Evolutionary conservation across 2,888 invertebrate species (phyloP).

Genomic region (Gastrophysa polygoni): DNA sequence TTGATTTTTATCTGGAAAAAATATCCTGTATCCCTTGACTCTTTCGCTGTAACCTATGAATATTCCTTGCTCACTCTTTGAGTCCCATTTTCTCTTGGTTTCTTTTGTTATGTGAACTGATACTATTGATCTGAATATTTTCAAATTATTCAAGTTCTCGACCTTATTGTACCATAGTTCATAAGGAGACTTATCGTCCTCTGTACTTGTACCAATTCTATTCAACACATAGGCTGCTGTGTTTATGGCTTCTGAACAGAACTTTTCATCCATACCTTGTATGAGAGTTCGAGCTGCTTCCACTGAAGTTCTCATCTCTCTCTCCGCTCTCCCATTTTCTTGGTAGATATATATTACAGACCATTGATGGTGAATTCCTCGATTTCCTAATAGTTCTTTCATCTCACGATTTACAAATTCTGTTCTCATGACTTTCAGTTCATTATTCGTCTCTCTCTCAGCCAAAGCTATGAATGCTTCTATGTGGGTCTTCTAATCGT

Average conservation of each 20-base stretch:
- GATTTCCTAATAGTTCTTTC: neutral
- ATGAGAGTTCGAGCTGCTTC: constrained; percentile 11
- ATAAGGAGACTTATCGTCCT: constrained; percentile 42
- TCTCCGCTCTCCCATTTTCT: constrained; percentile 51
- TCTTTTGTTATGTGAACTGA: constrained; percentile 51
- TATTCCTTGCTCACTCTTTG: constrained; percentile 45
- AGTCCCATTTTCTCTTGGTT: constrained; percentile 46
- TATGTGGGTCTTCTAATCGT: constrained; percentile 1
- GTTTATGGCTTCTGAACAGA: constrained; percentile 50
- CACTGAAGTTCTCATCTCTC: constrained; percentile 47
- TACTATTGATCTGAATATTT: constrained; percentile 50
- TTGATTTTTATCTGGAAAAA: constrained; percentile 28
- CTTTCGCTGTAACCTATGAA: constrained; percentile 51
- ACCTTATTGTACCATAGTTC: constrained; percentile 50
- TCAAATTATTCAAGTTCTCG: constrained; percentile 46
- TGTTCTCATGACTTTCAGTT: constrained; percentile 10
- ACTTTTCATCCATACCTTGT: constrained; percentile 20
- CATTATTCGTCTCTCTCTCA: constrained; percentile 11
- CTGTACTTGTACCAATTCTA: constrained; percentile 30
- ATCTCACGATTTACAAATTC: constrained; percentile 14
- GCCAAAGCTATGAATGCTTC: constrained; percentile 5
- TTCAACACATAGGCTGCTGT: constrained; percentile 35
- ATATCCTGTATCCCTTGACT: constrained; percentile 33
- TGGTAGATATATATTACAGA: constrained; percentile 30
- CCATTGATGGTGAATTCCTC: constrained; percentile 45